phyloP scores from a whole-genome alignment of 2,113 vertebrate genomes.

The Xiphophorus couchianus region DNA sequence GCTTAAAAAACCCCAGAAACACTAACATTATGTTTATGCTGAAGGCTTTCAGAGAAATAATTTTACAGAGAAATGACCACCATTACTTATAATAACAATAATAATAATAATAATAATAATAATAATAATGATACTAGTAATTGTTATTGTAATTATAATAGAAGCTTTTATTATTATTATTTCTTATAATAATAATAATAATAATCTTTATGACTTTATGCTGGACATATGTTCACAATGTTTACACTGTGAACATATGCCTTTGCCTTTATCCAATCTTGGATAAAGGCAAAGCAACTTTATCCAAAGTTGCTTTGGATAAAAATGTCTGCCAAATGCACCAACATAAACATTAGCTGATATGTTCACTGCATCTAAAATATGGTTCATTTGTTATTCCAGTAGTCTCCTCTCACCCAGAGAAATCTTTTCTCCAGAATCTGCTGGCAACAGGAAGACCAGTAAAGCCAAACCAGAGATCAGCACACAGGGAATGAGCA shows the following conservation, averaged over 20 bases:
- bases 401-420: conserved; percentile 66
- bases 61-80: neutral
- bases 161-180: no score
- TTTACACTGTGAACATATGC: no score
- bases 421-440: conserved; percentile 82
- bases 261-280: no score
- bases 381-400: neutral
- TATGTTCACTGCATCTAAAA: neutral
- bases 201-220: neutral
- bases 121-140: no score
- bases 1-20: conserved; percentile 26
- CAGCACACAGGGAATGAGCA: conserved; percentile 88
- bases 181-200: no score
- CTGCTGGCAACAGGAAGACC: conserved; percentile 87
- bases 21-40: conserved; percentile 14
- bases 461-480: conserved; percentile 88
- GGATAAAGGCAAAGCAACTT: no score
- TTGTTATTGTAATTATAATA: no score
- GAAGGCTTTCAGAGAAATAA: neutral
- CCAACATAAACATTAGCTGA: no score
- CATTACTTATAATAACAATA: no score
- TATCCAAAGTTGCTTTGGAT: no score
- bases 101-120: no score
- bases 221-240: neutral
- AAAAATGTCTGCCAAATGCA: no score